Evolutionary conservation across 2,113 vertebrate genomes (phyloP).

Genomic region (Aldabrachelys gigantea): DNA sequence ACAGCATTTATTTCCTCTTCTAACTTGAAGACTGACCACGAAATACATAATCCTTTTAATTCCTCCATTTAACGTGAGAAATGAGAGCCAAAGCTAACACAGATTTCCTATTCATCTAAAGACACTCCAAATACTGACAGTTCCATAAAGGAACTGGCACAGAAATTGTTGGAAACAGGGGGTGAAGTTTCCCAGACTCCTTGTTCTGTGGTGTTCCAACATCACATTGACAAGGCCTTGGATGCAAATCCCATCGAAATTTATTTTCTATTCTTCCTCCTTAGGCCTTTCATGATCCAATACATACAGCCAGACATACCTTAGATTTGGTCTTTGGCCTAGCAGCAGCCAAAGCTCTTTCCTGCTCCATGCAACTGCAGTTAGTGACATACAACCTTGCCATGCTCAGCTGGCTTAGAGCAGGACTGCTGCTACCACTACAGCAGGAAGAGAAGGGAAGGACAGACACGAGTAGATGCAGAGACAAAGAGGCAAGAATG

Average conservation of each 20-base stretch:
- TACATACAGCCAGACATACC: neutral
- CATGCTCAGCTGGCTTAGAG: neutral
- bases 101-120: neutral
- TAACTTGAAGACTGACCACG: neutral
- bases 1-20: neutral
- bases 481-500: neutral
- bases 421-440: neutral
- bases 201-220: neutral
- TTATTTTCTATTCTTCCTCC: neutral
- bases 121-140: neutral
- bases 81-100: neutral
- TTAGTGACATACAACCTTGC: neutral
- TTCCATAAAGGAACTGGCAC: neutral
- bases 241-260: neutral
- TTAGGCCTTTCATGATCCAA: neutral
- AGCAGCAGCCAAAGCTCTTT: neutral
- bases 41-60: constrained; percentile 28
- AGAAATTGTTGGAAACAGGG: rapidly evolving
- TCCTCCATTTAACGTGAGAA: constrained; percentile 30
- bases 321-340: neutral
- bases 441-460: neutral
- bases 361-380: neutral
- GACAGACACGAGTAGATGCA: neutral
- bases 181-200: neutral
- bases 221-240: neutral